Conservation (phyloP, 2,888 invertebrate genomes). For the Xestia sexstrigata region DNA sequence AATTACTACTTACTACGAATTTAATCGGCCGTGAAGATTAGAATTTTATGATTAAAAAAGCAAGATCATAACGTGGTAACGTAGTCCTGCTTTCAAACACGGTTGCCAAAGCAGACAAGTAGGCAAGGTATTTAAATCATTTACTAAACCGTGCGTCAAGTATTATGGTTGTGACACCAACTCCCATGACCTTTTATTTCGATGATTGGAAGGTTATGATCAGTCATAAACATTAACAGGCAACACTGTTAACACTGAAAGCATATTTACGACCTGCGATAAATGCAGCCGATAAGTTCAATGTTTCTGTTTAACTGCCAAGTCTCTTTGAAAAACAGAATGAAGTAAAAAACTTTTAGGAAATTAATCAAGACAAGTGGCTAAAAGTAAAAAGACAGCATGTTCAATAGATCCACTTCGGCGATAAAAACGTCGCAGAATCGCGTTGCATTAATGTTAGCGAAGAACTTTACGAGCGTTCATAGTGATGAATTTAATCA, state of each 20-base stretch:
- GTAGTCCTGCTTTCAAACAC: not conserved
- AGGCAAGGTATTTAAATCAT: not conserved
- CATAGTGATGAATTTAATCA: constrained; percentile 59
- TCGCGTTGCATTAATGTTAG: constrained; percentile 56
- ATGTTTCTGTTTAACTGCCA: constrained; percentile 10
- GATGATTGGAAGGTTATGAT: not conserved
- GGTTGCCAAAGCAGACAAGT: not conserved
- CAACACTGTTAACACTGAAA: constrained; percentile 12
- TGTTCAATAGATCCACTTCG: constrained; percentile 43
- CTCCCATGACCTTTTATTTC: not conserved
- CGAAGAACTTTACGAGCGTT: constrained; percentile 55
- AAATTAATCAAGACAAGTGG: constrained; percentile 44
- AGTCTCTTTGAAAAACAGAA: not conserved
- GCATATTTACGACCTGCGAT: constrained; percentile 1
- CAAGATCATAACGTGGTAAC: not conserved
- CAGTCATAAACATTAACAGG: not conserved
- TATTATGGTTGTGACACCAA: not conserved
- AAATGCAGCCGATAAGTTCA: constrained; percentile 16
- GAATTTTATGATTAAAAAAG: not conserved
- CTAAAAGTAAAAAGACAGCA: constrained; percentile 34
- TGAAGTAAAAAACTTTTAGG: constrained; percentile 13
- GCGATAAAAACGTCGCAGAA: constrained; percentile 49
- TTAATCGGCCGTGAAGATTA: not conserved
- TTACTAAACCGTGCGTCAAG: not conserved
- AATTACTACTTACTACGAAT: not conserved